These are phyloP conservation scores for Andrena cerasifolii DNA, from an alignment of 1,140 invertebrate species.

Conservation along the genomic window DNA sequence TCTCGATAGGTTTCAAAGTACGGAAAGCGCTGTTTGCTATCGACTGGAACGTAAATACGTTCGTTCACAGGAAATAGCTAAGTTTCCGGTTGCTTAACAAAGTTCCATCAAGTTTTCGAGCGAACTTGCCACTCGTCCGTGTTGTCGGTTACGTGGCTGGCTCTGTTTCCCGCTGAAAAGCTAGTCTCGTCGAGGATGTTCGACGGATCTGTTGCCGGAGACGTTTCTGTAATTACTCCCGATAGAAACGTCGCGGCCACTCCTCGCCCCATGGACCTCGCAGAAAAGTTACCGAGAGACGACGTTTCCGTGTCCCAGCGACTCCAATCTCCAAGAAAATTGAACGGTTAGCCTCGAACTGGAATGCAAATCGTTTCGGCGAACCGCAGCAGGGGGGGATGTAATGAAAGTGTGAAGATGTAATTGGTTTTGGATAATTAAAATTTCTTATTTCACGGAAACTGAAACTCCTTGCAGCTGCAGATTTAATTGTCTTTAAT, in stretches of 20 bases:
- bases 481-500: too few species aligned
- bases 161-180: background rate
- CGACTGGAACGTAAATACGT: background rate
- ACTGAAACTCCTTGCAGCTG: too few species aligned
- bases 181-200: background rate
- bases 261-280: background rate
- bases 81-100: background rate
- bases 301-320: background rate
- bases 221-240: background rate
- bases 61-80: background rate
- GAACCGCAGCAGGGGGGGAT: too few species aligned
- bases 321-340: background rate
- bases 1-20: background rate
- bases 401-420: background rate
- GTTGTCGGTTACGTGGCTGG: background rate
- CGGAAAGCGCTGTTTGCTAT: background rate
- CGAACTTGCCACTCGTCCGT: conserved; percentile 5
- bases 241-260: background rate
- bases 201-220: background rate
- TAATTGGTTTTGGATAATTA: background rate
- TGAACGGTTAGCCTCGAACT: too few species aligned
- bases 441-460: background rate
- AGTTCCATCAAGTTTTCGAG: background rate
- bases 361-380: too few species aligned
- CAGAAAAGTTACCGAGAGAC: background rate